Evolutionary conservation across 1,140 invertebrate genomes (phyloP).

Genomic region (Nomia melanderi): DNA sequence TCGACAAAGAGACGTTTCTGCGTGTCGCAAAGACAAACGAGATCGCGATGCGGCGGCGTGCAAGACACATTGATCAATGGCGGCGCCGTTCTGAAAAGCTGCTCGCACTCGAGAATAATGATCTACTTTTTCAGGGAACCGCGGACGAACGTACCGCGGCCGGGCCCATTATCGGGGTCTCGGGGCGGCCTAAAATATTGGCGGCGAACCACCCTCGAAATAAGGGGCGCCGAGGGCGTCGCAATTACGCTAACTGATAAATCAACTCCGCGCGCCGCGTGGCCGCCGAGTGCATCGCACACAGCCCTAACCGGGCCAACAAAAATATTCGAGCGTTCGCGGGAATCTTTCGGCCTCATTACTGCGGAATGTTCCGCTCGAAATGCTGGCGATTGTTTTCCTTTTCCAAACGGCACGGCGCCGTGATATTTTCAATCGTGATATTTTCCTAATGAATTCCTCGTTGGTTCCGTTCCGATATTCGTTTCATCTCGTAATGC

Average conservation of each 20-base stretch:
- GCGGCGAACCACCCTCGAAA: background rate
- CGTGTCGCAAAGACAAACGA: slow-evolving; percentile 7
- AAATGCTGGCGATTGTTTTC: no score
- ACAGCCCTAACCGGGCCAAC: background rate
- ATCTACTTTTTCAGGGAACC: slow-evolving; percentile 20
- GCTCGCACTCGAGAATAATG: slow-evolving; percentile 20
- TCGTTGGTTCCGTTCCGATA: no score
- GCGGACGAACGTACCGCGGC: slow-evolving; percentile 1
- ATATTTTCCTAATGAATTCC: no score
- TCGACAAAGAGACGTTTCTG: background rate
- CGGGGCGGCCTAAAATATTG: background rate
- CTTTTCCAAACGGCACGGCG: no score
- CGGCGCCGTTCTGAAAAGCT: background rate
- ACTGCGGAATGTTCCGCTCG: no score
- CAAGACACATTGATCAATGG: slow-evolving; percentile 18
- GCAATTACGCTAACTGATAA: slow-evolving; percentile 28
- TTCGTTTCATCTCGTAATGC: no score
- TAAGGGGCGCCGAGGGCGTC: background rate
- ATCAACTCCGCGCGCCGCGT: background rate
- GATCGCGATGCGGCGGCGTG: background rate
- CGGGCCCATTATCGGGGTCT: background rate
- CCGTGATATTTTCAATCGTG: no score
- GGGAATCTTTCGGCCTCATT: no score
- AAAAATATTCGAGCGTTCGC: no score
- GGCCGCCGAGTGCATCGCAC: background rate